Evolutionary conservation across 2,797 vertebrate genomes (phyloP).

Genomic region (Sebastes glaucus): DNA sequence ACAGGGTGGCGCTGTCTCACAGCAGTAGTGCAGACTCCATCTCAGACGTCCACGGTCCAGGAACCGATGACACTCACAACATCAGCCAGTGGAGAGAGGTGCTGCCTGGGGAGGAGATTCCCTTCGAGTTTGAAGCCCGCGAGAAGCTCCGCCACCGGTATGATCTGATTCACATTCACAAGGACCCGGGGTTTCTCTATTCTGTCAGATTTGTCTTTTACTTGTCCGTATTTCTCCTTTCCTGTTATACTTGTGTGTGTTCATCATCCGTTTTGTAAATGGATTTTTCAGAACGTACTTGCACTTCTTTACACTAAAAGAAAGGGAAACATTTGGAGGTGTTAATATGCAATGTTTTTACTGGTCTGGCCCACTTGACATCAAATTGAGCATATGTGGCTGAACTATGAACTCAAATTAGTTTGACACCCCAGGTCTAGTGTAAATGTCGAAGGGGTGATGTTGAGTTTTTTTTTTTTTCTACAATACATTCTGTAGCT

Average conservation of each 20-base stretch:
- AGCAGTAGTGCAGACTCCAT: slow-evolving; percentile 93
- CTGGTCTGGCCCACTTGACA: too few species aligned
- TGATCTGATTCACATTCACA: not conserved
- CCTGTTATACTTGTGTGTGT: not conserved
- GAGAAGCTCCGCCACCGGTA: slow-evolving; percentile 90
- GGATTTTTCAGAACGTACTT: too few species aligned
- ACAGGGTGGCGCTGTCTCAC: slow-evolving; percentile 95
- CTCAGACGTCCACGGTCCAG: slow-evolving; percentile 84
- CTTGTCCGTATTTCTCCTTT: not conserved
- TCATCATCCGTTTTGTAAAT: too few species aligned
- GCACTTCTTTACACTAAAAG: too few species aligned
- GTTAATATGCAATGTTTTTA: too few species aligned
- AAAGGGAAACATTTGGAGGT: too few species aligned
- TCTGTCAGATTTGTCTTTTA: not conserved
- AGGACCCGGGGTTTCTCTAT: not conserved
- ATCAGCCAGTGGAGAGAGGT: slow-evolving; percentile 97
- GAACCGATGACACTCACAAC: slow-evolving; percentile 90
- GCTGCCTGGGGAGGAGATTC: slow-evolving; percentile 92
- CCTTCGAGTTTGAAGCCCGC: slow-evolving; percentile 96
- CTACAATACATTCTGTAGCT: not conserved
- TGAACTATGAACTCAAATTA: too few species aligned
- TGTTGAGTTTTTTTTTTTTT: not conserved
- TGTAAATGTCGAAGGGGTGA: fast-evolving
- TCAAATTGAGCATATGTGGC: too few species aligned
- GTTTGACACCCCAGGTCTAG: fast-evolving